Percentiles rank a stretch among this genome's conserved stretches.
Evolutionary conservation across 2,113 vertebrate genomes (phyloP).

Genomic region (Nesoenas mayeri): DNA sequence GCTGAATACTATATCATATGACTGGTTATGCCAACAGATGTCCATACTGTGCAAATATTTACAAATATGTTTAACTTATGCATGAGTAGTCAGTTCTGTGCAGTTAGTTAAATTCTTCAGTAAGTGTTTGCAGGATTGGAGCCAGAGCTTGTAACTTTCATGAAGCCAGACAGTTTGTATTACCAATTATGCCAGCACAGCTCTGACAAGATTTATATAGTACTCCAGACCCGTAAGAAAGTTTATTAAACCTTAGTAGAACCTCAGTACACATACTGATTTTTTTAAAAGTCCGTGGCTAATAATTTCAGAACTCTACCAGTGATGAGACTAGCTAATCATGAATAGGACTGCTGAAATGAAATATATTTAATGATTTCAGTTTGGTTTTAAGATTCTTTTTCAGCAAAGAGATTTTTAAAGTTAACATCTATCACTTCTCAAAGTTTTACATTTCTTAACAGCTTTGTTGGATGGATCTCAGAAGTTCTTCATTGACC

Average conservation of each 20-base stretch:
- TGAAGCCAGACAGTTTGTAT: conserved; percentile 58
- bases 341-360: not conserved
- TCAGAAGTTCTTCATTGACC: not conserved
- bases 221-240: conserved; percentile 53
- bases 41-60: conserved; percentile 65
- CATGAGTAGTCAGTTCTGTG: conserved; percentile 38
- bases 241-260: conserved; percentile 48
- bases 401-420: not conserved
- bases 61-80: conserved; percentile 62
- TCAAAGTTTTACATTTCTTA: not conserved
- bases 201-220: conserved; percentile 56
- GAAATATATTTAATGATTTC: not conserved
- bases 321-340: not conserved
- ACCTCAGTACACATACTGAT: not conserved
- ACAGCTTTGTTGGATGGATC: not conserved
- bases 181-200: conserved; percentile 50
- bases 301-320: not conserved
- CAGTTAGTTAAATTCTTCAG: conserved; percentile 47
- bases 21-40: conserved; percentile 51
- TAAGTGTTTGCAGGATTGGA: conserved; percentile 56
- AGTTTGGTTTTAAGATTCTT: not conserved
- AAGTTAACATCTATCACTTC: not conserved
- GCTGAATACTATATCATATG: conserved; percentile 8
- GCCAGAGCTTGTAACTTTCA: conserved; percentile 66
- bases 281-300: not conserved